A percentile compares a stretch with the other conserved stretches of the same genome.
Conservation (phyloP, 2,888 invertebrate genomes). For the Chamaedrilus cognettii region DNA sequence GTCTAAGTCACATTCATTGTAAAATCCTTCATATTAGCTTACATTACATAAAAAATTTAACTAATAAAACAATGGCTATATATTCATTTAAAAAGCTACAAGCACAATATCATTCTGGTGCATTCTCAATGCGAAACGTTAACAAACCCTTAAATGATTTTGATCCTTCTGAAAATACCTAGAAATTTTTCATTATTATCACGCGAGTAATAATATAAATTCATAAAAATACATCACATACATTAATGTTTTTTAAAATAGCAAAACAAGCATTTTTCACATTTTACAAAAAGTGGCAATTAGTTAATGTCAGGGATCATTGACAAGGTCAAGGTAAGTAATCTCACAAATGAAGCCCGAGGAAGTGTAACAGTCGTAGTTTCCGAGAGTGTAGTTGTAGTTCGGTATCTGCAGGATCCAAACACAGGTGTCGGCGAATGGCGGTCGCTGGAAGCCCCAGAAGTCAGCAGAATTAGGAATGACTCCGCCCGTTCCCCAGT, state of each 20-base stretch:
- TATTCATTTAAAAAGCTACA: too few relatives aligned
- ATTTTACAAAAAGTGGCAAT: background rate
- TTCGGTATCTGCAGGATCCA: conserved; percentile 37
- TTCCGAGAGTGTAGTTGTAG: conserved; percentile 36
- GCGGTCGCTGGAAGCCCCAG: conserved; percentile 35
- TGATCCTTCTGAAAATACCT: background rate
- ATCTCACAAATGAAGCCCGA: conserved; percentile 38
- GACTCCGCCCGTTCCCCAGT: conserved; percentile 20
- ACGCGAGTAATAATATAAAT: background rate
- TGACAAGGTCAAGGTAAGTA: conserved; percentile 3
- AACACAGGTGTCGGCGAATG: conserved; percentile 32
- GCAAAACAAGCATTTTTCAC: background rate
- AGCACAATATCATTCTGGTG: too few relatives aligned
- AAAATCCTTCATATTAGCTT: too few relatives aligned
- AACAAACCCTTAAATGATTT: background rate
- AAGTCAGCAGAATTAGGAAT: conserved; percentile 19
- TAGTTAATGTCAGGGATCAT: background rate
- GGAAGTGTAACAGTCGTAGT: conserved; percentile 36
- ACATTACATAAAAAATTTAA: too few relatives aligned
- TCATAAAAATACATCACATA: background rate
- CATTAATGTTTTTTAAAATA: background rate
- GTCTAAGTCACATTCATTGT: too few relatives aligned
- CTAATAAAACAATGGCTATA: too few relatives aligned
- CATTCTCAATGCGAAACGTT: too few relatives aligned
- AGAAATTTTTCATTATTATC: background rate